Percentiles rank a stretch among this genome's conserved stretches.
Conservation (phyloP, 2,888 invertebrate species). For the Aricia artaxerxes region DNA sequence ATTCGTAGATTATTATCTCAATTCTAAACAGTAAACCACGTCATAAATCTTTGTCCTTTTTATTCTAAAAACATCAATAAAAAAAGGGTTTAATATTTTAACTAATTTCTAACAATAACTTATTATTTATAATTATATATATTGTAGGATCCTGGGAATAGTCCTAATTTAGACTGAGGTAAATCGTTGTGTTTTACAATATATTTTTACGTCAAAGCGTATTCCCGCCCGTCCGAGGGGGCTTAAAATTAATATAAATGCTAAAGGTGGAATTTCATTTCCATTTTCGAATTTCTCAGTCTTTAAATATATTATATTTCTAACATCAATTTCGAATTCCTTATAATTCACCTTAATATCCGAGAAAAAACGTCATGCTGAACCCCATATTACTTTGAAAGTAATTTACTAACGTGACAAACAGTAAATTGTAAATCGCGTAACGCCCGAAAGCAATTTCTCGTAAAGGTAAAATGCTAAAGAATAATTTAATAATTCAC, state of each 20-base stretch:
- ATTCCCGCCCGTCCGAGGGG: neutral
- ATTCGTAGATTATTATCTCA: no score
- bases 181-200: neutral
- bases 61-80: no score
- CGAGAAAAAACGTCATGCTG: neutral
- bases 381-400: neutral
- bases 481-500: constrained; percentile 29
- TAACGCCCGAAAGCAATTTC: neutral
- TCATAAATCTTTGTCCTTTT: no score
- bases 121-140: no score
- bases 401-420: neutral
- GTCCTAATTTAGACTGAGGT: no score
- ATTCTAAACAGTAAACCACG: no score
- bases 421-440: neutral
- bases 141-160: no score
- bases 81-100: no score
- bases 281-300: neutral
- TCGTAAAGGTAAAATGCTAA: neutral
- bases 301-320: neutral
- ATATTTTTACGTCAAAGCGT: neutral
- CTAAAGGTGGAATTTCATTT: neutral
- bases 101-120: no score
- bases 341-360: neutral
- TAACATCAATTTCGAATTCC: neutral
- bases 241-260: constrained; percentile 12